These are phyloP conservation scores for Creontiades dilutus DNA, from an alignment of 2,888 invertebrate species.

Conservation along the genomic window DNA sequence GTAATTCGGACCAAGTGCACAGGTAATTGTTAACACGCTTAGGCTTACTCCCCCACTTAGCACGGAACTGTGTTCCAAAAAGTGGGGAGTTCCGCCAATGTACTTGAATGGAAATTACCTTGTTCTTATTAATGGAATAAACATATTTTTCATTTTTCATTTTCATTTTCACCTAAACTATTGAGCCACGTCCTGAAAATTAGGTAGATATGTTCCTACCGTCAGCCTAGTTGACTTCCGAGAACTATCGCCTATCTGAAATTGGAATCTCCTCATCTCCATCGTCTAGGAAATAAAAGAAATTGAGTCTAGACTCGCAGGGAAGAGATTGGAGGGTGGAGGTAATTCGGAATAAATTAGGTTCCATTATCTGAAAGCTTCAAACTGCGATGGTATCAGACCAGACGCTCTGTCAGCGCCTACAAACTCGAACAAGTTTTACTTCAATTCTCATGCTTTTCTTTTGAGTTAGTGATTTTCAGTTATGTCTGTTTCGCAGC, in stretches of 20 bases:
- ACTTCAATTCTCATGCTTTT: background rate
- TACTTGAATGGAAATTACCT: too few relatives aligned
- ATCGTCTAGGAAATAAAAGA: background rate
- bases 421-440: background rate
- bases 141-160: too few relatives aligned
- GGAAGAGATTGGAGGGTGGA: background rate
- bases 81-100: too few relatives aligned
- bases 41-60: too few relatives aligned
- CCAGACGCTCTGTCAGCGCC: background rate
- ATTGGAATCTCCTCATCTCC: slow-evolving; percentile 20
- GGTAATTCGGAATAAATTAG: slow-evolving; percentile 16
- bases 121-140: too few relatives aligned
- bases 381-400: slow-evolving; percentile 3
- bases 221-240: background rate
- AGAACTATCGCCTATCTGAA: background rate
- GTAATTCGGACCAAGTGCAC: too few relatives aligned
- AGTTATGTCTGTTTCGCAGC: too few relatives aligned
- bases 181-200: too few relatives aligned
- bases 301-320: background rate
- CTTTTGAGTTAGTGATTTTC: background rate
- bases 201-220: too few relatives aligned
- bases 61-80: too few relatives aligned
- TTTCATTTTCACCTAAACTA: too few relatives aligned
- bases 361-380: slow-evolving; percentile 11
- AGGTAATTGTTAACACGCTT: too few relatives aligned